These are phyloP conservation scores for Oscheius sp. DNA, from an alignment of 1,140 invertebrate species.

Conservation along the genomic window DNA sequence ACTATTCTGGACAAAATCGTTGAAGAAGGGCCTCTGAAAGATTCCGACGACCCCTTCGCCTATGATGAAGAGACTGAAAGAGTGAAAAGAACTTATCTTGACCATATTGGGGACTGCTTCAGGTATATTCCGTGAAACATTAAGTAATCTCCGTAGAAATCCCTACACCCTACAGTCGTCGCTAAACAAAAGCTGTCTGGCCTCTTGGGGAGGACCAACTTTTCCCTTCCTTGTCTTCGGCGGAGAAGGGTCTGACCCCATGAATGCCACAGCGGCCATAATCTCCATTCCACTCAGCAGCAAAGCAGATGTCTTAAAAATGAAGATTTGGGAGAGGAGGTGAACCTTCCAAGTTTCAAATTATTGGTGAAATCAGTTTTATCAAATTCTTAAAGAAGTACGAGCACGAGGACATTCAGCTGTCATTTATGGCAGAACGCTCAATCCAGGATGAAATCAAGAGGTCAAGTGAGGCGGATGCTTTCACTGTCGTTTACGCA, in stretches of 20 bases:
- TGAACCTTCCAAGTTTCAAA: background rate
- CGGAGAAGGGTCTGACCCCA: background rate
- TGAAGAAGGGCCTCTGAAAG: background rate
- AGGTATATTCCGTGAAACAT: background rate
- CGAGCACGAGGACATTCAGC: conserved; percentile 77
- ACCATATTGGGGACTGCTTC: background rate
- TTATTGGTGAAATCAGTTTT: conserved; percentile 65
- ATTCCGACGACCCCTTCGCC: background rate
- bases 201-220: conserved; percentile 82
- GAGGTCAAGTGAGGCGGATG: conserved; percentile 66
- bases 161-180: conserved; percentile 64
- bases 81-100: background rate
- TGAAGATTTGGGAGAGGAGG: background rate
- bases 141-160: conserved; percentile 26
- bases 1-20: background rate
- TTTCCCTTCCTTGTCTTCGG: conserved; percentile 82
- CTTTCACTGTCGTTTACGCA: conserved; percentile 82
- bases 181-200: conserved; percentile 71
- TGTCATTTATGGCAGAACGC: conserved; percentile 73
- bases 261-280: background rate
- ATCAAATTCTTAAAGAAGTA: conserved; percentile 83
- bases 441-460: conserved; percentile 74
- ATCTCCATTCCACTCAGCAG: background rate
- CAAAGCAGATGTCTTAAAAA: background rate
- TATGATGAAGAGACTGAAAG: background rate